These are phyloP conservation scores for Ophion costatus DNA, from an alignment of 2,888 invertebrate genomes.

Conservation along the genomic window DNA sequence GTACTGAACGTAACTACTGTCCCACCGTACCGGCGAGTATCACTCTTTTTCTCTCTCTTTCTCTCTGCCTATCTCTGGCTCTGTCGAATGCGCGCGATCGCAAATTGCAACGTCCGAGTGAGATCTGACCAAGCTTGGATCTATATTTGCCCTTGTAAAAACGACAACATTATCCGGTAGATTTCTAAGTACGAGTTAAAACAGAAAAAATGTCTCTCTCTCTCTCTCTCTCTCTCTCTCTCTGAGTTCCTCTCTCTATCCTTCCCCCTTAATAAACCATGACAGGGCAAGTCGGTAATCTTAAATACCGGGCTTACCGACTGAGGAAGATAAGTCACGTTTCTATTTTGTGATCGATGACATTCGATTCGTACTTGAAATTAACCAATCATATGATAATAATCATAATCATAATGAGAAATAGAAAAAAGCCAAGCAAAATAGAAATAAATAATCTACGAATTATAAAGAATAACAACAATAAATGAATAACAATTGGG, in stretches of 20 bases:
- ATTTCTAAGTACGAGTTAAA: neutral
- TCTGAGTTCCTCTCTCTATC: neutral
- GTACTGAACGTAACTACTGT: slow-evolving; percentile 60
- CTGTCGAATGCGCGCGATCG: neutral
- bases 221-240: neutral
- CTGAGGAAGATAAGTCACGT: neutral
- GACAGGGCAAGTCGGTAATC: neutral
- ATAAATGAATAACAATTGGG: too few species aligned
- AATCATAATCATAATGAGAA: too few species aligned
- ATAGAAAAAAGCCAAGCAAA: too few species aligned
- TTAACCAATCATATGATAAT: too few species aligned
- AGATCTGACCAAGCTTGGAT: too few species aligned
- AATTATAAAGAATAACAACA: too few species aligned
- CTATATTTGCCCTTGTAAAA: neutral
- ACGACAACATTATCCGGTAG: neutral
- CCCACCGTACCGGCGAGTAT: slow-evolving; percentile 44
- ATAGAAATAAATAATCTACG: too few species aligned
- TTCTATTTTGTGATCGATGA: neutral
- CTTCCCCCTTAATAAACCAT: neutral
- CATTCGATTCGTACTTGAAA: too few species aligned
- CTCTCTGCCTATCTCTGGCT: slow-evolving; percentile 1
- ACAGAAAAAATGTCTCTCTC: too few species aligned
- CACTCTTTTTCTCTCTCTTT: slow-evolving; percentile 3
- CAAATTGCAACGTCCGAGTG: too few species aligned
- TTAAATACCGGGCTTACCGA: neutral